Percentiles rank a stretch among this genome's conserved stretches.
Conservation (phyloP, 2,888 invertebrate species). For the Drosophila engyochracea region DNA sequence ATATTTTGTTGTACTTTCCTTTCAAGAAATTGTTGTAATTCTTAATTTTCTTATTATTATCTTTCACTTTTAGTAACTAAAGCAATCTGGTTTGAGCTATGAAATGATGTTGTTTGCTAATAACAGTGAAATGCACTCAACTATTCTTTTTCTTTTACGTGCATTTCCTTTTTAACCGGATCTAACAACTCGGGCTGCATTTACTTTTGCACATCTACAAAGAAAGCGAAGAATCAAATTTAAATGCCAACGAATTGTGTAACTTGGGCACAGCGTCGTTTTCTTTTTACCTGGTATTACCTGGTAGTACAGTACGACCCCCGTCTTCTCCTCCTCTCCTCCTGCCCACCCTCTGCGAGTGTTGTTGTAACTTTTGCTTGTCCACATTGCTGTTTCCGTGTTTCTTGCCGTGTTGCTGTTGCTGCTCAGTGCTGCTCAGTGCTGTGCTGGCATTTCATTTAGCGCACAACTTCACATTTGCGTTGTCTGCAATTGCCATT, state of each 20-base stretch:
- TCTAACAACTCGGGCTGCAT: constrained; percentile 26
- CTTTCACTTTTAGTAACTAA: not conserved
- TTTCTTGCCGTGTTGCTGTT: constrained; percentile 26
- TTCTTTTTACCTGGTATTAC: constrained; percentile 1
- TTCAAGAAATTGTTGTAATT: not conserved
- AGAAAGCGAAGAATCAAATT: constrained; percentile 58
- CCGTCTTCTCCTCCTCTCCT: not conserved
- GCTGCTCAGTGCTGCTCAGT: constrained; percentile 62
- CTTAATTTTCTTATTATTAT: not conserved
- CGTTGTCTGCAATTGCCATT: constrained; percentile 76
- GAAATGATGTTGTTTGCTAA: not conserved
- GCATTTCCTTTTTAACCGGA: constrained; percentile 5
- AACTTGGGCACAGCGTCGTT: constrained; percentile 25
- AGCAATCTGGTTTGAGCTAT: not conserved
- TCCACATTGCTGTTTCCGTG: constrained; percentile 4
- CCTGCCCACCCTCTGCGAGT: not conserved
- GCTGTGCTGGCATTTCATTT: constrained; percentile 79
- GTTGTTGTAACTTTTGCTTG: constrained; percentile 8
- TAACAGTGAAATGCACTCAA: constrained; percentile 5
- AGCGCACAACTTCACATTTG: constrained; percentile 79
- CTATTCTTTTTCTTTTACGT: not conserved
- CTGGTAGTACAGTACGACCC: not conserved
- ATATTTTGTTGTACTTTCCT: too few species aligned
- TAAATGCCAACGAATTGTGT: constrained; percentile 69
- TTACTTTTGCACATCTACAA: constrained; percentile 14